A percentile compares a stretch with the other conserved stretches of the same genome.
Conservation (phyloP, 1,140 invertebrate species). For the Microplitis demolitor region DNA sequence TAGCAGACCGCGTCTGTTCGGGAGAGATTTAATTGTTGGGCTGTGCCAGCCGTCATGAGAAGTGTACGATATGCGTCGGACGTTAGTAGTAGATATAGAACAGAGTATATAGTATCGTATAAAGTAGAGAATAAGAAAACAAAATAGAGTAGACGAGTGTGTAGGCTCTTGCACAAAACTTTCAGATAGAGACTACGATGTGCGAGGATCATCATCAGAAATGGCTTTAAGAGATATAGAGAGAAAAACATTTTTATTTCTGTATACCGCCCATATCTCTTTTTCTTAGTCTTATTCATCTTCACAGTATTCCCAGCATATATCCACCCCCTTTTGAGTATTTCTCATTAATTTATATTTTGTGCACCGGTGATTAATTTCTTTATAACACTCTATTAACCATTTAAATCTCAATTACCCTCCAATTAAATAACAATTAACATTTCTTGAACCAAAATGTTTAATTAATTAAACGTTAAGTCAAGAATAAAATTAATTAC, state of each 20-base stretch:
- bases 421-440: background rate
- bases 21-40: conserved; percentile 56
- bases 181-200: no score
- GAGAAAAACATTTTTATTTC: conserved; percentile 7
- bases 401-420: conserved; percentile 16
- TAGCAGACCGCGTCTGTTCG: conserved; percentile 48
- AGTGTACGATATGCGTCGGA: conserved; percentile 32
- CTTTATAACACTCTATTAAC: conserved; percentile 8
- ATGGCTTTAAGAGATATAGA: background rate
- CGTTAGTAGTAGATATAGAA: conserved; percentile 20
- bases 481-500: background rate
- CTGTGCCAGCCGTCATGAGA: conserved; percentile 51
- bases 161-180: no score
- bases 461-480: background rate
- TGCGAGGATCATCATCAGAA: background rate
- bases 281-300: background rate
- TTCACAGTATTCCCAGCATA: background rate
- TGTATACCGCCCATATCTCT: conserved; percentile 1
- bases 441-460: background rate
- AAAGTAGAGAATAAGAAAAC: conserved; percentile 26
- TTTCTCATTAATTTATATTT: conserved; percentile 1
- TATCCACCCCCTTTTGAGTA: background rate
- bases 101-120: no score
- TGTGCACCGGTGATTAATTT: conserved; percentile 3
- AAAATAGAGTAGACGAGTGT: conserved; percentile 33